Evolutionary conservation across 2,113 vertebrate species (phyloP).

Genomic region (Felis chaus): DNA sequence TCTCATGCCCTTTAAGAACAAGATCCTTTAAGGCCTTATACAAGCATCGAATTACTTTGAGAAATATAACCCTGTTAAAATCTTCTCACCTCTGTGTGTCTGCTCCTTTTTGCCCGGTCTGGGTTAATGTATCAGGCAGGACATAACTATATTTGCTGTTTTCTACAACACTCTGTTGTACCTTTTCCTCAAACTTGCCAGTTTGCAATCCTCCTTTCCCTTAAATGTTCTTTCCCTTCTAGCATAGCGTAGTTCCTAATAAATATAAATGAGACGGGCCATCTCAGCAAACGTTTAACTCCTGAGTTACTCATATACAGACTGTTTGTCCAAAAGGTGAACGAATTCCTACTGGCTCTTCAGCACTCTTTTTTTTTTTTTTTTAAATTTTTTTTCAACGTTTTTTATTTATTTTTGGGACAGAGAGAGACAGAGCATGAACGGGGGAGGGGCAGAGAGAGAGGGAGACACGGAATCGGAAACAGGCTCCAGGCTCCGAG

Average conservation of each 20-base stretch:
- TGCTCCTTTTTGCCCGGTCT: neutral
- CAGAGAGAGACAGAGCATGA: too few species aligned
- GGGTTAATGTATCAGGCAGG: neutral
- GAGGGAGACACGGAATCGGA: too few species aligned
- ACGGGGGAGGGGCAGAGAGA: too few species aligned
- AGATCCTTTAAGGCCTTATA: neutral
- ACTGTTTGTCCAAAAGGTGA: neutral
- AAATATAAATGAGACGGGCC: neutral
- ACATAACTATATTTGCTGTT: neutral
- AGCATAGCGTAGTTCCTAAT: neutral
- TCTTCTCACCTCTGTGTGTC: neutral
- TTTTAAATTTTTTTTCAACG: too few species aligned
- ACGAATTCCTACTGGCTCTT: neutral
- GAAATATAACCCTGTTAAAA: neutral
- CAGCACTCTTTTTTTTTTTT: neutral
- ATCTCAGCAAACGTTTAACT: neutral
- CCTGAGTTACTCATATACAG: neutral
- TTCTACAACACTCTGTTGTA: neutral
- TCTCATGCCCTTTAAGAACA: slow-evolving; percentile 24
- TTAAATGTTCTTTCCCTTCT: neutral
- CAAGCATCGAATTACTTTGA: neutral
- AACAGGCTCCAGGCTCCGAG: too few species aligned
- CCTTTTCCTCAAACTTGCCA: neutral
- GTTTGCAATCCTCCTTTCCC: neutral
- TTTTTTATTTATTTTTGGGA: too few species aligned